phyloP scores from a whole-genome alignment of 2,797 vertebrate genomes.

The Anguilla anguilla region DNA sequence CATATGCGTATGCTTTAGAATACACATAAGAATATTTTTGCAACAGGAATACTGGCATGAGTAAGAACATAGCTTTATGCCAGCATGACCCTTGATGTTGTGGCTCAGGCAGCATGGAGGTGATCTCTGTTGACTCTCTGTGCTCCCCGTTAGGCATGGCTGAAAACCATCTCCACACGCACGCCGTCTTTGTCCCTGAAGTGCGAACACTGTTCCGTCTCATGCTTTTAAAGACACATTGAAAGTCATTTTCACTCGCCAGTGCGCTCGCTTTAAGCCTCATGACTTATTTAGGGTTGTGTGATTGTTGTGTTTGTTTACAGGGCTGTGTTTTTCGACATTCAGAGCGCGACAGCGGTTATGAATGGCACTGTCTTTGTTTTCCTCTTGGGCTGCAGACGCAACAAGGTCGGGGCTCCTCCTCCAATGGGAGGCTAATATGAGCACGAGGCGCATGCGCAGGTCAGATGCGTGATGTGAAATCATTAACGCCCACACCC shows the following conservation, averaged over 20 bases:
- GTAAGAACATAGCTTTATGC: neutral
- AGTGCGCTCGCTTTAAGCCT: slow-evolving; percentile 23
- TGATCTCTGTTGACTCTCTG: neutral
- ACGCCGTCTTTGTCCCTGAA: neutral
- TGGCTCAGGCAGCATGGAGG: neutral
- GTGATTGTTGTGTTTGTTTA: slow-evolving; percentile 31
- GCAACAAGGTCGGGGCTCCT: no score
- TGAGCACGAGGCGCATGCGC: neutral
- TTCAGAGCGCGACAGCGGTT: slow-evolving; percentile 21
- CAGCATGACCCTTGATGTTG: neutral
- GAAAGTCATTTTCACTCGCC: slow-evolving; percentile 5
- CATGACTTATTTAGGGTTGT: slow-evolving; percentile 31
- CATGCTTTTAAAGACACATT: slow-evolving; percentile 13
- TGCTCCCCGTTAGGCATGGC: neutral
- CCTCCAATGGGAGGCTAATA: neutral
- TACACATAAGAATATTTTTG: no score
- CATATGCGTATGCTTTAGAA: neutral
- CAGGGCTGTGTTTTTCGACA: slow-evolving; percentile 11
- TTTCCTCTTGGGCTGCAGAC: neutral
- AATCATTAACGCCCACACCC: neutral
- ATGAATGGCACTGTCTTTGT: slow-evolving; percentile 14
- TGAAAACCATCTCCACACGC: neutral
- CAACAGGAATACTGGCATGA: neutral
- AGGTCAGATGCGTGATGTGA: neutral
- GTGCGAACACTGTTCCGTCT: neutral